Conservation (phyloP, 2,797 vertebrate genomes). For the Pempheris klunzingeri region DNA sequence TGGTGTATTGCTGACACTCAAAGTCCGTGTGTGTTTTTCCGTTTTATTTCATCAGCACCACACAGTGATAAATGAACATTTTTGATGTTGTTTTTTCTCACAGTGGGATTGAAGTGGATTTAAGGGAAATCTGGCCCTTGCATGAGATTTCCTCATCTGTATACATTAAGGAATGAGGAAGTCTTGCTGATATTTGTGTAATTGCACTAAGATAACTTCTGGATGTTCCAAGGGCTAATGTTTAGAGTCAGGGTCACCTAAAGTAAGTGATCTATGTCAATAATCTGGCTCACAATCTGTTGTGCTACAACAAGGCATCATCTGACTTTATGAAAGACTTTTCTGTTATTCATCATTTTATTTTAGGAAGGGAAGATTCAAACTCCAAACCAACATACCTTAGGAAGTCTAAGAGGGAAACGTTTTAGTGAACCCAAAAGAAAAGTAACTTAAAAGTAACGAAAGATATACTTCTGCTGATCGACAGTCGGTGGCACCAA, state of each 20-base stretch:
- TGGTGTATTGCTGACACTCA: background rate
- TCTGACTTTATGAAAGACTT: constrained; percentile 6
- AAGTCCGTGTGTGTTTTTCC: constrained; percentile 1
- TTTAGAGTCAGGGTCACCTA: background rate
- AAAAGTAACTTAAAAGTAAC: no score
- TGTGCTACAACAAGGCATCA: background rate
- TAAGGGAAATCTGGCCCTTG: background rate
- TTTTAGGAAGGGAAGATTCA: background rate
- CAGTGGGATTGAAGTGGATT: background rate
- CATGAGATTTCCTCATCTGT: background rate
- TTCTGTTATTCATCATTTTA: background rate
- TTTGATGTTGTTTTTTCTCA: background rate
- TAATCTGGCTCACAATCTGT: background rate
- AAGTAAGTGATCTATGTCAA: background rate
- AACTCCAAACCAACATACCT: background rate
- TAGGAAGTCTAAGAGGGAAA: background rate
- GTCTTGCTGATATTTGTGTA: background rate
- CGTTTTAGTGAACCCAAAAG: no score
- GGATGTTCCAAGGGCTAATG: background rate
- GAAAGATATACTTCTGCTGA: no score
- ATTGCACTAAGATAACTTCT: background rate
- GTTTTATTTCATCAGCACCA: background rate
- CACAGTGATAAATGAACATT: background rate
- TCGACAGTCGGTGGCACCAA: no score
- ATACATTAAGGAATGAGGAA: background rate